phyloP scores from a whole-genome alignment of 2,888 invertebrate genomes.

The Conomelus anceps region DNA sequence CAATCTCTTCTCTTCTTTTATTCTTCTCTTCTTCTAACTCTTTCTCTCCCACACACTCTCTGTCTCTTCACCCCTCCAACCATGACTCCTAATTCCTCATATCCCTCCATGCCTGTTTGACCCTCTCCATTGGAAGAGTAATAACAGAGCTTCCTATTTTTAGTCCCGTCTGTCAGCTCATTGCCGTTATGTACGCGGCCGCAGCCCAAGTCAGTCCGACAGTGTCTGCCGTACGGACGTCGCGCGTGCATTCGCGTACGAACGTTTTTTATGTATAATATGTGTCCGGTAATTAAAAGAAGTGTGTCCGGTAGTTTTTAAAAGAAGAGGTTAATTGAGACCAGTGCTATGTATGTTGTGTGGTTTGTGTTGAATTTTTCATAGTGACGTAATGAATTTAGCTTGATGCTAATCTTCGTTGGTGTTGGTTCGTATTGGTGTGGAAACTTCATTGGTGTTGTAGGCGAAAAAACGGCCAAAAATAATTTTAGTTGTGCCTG shows the following conservation, averaged over 20 bases:
- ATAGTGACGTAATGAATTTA: too few relatives aligned
- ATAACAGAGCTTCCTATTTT: neutral
- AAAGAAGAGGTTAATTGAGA: neutral
- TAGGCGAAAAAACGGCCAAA: too few relatives aligned
- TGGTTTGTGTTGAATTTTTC: too few relatives aligned
- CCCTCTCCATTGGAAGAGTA: neutral
- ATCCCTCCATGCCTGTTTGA: neutral
- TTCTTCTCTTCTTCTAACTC: slow-evolving; percentile 9
- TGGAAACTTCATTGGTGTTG: too few relatives aligned
- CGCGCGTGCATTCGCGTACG: too few relatives aligned
- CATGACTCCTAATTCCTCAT: neutral
- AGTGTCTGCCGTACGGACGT: neutral
- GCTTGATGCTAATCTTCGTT: too few relatives aligned
- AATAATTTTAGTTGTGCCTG: too few relatives aligned
- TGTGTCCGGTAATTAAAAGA: neutral
- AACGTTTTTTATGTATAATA: neutral
- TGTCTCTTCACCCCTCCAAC: neutral
- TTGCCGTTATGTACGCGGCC: neutral
- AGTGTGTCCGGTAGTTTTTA: neutral
- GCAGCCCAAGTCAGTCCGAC: too few relatives aligned
- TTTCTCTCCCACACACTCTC: neutral
- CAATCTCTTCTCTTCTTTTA: neutral
- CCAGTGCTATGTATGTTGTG: neutral
- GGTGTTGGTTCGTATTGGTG: too few relatives aligned
- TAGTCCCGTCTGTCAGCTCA: neutral